These are phyloP conservation scores for Macrocentrus cingulum DNA, from an alignment of 1,140 invertebrate genomes.

Conservation along the genomic window DNA sequence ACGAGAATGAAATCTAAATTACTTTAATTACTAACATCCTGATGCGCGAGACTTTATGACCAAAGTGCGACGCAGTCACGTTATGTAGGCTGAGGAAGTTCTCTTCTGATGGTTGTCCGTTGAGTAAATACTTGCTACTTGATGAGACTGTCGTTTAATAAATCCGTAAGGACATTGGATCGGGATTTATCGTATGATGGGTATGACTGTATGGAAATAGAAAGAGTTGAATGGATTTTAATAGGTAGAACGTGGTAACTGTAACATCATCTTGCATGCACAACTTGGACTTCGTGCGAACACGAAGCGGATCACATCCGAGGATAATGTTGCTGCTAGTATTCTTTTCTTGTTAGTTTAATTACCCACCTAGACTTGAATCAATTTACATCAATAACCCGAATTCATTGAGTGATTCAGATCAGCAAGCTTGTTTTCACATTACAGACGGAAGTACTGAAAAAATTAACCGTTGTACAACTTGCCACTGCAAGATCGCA, in stretches of 20 bases:
- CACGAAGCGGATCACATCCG: constrained; percentile 6
- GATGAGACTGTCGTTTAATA: too few relatives aligned
- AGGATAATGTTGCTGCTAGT: constrained; percentile 18
- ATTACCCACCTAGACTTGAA: constrained; percentile 5
- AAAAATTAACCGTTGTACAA: too few relatives aligned
- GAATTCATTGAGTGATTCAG: not conserved
- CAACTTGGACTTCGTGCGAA: constrained; percentile 4
- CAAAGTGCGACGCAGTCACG: too few relatives aligned
- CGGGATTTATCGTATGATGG: too few relatives aligned
- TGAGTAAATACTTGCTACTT: too few relatives aligned
- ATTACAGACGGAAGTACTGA: not conserved
- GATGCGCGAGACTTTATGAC: too few relatives aligned
- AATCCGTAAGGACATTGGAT: too few relatives aligned
- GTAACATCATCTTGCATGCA: constrained; percentile 17
- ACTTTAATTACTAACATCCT: too few relatives aligned
- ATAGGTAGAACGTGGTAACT: constrained; percentile 22
- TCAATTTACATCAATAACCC: not conserved
- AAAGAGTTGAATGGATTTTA: not conserved
- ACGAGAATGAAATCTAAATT: too few relatives aligned
- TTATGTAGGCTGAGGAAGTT: too few relatives aligned
- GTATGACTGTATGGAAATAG: not conserved
- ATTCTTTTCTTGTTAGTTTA: constrained; percentile 18
- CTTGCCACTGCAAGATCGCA: too few relatives aligned
- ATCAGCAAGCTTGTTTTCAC: not conserved
- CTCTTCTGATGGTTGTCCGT: too few relatives aligned